Evolutionary conservation across 2,113 vertebrate genomes (phyloP).

Genomic region (Centropristis striata): DNA sequence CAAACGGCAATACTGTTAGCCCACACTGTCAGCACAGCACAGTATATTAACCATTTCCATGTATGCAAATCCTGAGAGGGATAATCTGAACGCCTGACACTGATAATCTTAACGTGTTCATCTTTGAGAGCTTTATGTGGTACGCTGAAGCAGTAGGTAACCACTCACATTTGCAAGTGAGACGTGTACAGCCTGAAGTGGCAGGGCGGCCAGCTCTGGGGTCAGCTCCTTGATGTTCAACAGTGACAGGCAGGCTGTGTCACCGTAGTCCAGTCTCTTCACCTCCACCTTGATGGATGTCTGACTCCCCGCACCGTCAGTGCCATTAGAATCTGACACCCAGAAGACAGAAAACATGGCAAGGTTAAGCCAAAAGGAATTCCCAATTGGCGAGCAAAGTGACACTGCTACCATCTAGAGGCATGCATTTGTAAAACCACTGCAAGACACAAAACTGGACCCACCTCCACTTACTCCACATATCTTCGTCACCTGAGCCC

Average conservation of each 20-base stretch:
- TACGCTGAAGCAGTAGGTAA: neutral
- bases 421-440: constrained; percentile 36
- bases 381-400: constrained; percentile 35
- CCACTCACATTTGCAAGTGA: constrained; percentile 81
- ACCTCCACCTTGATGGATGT: constrained; percentile 79
- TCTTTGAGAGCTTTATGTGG: neutral
- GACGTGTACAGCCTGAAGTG: constrained; percentile 81
- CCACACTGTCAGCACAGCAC: constrained; percentile 4
- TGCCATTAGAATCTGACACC: constrained; percentile 31
- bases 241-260: constrained; percentile 73
- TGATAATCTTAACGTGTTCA: neutral
- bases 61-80: constrained; percentile 37
- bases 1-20: constrained; percentile 31
- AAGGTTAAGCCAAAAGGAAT: neutral
- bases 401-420: constrained; percentile 77
- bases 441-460: constrained; percentile 16
- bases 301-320: neutral
- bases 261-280: constrained; percentile 81
- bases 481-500: constrained; percentile 82
- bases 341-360: constrained; percentile 17
- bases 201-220: constrained; percentile 60
- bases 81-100: neutral
- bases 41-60: constrained; percentile 40
- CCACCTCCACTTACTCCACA: constrained; percentile 79
- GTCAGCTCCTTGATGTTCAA: constrained; percentile 71